Evolutionary conservation across 1,140 invertebrate genomes (phyloP).

Genomic region (Sycophila sp.): DNA sequence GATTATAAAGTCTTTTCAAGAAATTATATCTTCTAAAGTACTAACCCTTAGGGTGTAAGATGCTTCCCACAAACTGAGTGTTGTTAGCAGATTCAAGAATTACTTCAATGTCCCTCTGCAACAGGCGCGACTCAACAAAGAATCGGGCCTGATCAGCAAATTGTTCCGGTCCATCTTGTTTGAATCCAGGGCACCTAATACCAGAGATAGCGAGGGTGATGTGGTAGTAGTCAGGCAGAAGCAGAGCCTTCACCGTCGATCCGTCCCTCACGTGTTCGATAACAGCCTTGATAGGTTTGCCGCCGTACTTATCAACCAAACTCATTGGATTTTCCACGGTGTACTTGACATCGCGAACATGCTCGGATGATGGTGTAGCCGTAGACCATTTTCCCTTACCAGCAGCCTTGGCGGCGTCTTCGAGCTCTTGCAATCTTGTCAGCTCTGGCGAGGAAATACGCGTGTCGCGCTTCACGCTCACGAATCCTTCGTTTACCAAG

Average conservation of each 20-base stretch:
- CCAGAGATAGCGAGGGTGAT: slow-evolving; percentile 95
- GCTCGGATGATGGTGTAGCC: slow-evolving; percentile 65
- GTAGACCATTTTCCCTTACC: slow-evolving; percentile 87
- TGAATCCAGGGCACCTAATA: slow-evolving; percentile 84
- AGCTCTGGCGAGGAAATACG: slow-evolving; percentile 74
- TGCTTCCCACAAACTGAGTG: slow-evolving; percentile 93
- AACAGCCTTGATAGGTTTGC: slow-evolving; percentile 85
- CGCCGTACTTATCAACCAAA: slow-evolving; percentile 83
- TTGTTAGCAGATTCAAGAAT: slow-evolving; percentile 92
- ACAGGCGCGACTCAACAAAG: slow-evolving; percentile 89
- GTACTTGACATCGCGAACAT: slow-evolving; percentile 90
- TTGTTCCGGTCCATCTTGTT: slow-evolving; percentile 71
- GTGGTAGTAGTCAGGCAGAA: slow-evolving; percentile 88
- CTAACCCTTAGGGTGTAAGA: slow-evolving; percentile 87
- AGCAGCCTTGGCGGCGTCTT: slow-evolving; percentile 88
- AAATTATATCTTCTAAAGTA: slow-evolving; percentile 28
- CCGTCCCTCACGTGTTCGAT: slow-evolving; percentile 97
- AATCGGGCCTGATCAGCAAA: slow-evolving; percentile 87
- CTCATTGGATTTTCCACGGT: slow-evolving; percentile 82
- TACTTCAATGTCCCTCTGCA: slow-evolving; percentile 94
- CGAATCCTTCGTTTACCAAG: slow-evolving; percentile 88
- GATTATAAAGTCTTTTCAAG: too few species aligned
- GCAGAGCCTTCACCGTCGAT: slow-evolving; percentile 89
- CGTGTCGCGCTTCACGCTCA: slow-evolving; percentile 82
- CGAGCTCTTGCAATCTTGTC: slow-evolving; percentile 82